Conservation (phyloP, 2,113 vertebrate species). For the Gadus chalcogrammus region DNA sequence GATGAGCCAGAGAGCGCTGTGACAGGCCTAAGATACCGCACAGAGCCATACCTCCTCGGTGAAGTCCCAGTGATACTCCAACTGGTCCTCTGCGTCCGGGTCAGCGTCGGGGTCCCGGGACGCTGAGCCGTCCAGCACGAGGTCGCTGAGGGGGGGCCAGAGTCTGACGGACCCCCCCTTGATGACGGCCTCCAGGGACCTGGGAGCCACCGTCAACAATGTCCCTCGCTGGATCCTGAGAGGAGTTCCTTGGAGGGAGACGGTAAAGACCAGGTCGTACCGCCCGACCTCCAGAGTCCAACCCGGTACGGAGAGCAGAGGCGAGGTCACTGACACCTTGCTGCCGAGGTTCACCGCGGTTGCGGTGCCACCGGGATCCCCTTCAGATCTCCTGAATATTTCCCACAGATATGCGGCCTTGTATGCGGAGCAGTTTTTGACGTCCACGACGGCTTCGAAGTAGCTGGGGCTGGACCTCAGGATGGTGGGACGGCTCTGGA, state of each 20-base stretch:
- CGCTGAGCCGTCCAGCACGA: constrained; percentile 69
- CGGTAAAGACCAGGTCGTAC: constrained; percentile 70
- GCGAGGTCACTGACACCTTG: constrained; percentile 39
- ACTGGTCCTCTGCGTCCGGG: constrained; percentile 31
- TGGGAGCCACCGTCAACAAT: constrained; percentile 59
- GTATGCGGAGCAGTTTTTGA: constrained; percentile 68
- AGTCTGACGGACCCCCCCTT: constrained; percentile 68
- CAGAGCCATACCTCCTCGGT: constrained; percentile 45
- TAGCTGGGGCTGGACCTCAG: constrained; percentile 57
- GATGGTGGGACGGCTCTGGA: constrained; percentile 53
- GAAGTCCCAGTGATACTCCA: constrained; percentile 68
- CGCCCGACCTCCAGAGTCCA: constrained; percentile 56
- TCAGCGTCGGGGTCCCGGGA: constrained; percentile 71
- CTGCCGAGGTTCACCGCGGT: constrained; percentile 33
- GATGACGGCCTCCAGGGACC: constrained; percentile 66
- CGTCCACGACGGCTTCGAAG: constrained; percentile 70
- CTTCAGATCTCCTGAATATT: constrained; percentile 38
- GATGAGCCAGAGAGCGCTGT: background rate
- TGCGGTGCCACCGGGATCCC: background rate
- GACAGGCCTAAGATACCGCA: background rate
- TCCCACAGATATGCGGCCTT: constrained; percentile 72
- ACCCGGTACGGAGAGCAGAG: constrained; percentile 64
- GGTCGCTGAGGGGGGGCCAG: constrained; percentile 63
- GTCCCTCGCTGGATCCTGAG: constrained; percentile 40
- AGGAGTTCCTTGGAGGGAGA: constrained; percentile 63